Conservation (phyloP, 1,140 invertebrate species). For the Euwallacea fornicatus region DNA sequence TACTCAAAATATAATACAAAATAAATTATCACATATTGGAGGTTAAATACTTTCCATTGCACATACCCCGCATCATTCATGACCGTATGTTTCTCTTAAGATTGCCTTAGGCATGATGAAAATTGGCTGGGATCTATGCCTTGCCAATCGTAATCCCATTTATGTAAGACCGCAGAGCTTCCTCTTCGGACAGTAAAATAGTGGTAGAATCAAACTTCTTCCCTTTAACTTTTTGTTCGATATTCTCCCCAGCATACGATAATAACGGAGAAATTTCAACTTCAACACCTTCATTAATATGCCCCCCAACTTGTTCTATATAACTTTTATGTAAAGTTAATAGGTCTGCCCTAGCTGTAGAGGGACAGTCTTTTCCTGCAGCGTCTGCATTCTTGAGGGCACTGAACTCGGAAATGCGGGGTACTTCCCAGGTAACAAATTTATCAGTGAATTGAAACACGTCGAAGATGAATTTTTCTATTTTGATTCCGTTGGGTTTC, state of each 20-base stretch:
- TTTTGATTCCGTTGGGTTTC: conserved; percentile 94
- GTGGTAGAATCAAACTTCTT: conserved; percentile 40
- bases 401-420: conserved; percentile 92
- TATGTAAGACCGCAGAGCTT: conserved; percentile 12
- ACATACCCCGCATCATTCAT: conserved; percentile 5
- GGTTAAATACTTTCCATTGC: conserved; percentile 14
- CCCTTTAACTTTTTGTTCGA: conserved; percentile 53
- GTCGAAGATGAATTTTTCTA: conserved; percentile 99
- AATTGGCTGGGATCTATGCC: not conserved
- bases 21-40: conserved; percentile 20
- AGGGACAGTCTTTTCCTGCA: conserved; percentile 86
- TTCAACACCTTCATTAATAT: conserved; percentile 66
- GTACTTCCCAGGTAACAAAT: conserved; percentile 93
- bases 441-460: conserved; percentile 92
- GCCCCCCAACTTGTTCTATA: conserved; percentile 82
- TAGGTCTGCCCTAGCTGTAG: conserved; percentile 79
- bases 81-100: not conserved
- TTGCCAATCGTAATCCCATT: conserved; percentile 12
- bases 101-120: not conserved
- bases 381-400: conserved; percentile 93
- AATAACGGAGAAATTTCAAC: conserved; percentile 91
- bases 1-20: not conserved
- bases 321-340: conserved; percentile 82
- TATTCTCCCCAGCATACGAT: conserved; percentile 87
- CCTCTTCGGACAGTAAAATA: conserved; percentile 40